These are phyloP conservation scores for Oscheius sp. DNA, from an alignment of 2,888 invertebrate species.

Conservation along the genomic window DNA sequence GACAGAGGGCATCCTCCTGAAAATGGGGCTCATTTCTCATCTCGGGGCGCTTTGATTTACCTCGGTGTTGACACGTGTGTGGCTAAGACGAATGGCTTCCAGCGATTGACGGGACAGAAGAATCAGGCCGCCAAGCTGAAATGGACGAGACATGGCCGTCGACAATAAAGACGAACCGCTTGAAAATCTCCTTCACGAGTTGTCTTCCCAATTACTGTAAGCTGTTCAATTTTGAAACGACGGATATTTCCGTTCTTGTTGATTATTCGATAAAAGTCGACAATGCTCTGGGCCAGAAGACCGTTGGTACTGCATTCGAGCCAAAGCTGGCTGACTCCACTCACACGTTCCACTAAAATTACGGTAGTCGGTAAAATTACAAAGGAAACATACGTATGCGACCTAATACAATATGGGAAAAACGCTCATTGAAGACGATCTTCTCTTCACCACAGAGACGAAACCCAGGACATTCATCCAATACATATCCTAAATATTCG, in stretches of 20 bases:
- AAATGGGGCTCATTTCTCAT: slow-evolving; percentile 28
- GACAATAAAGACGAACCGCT: neutral
- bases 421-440: slow-evolving; percentile 18
- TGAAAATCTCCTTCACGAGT: slow-evolving; percentile 25
- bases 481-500: slow-evolving; percentile 22
- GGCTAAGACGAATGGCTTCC: slow-evolving; percentile 33
- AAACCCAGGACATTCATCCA: slow-evolving; percentile 35
- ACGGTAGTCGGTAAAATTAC: neutral
- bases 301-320: slow-evolving; percentile 35
- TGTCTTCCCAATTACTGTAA: slow-evolving; percentile 12
- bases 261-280: slow-evolving; percentile 27
- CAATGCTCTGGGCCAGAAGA: slow-evolving; percentile 22
- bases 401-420: slow-evolving; percentile 25
- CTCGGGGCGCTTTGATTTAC: slow-evolving; percentile 12
- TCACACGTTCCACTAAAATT: slow-evolving; percentile 38
- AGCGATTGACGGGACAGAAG: slow-evolving; percentile 25
- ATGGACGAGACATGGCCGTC: neutral
- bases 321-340: slow-evolving; percentile 40
- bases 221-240: slow-evolving; percentile 23
- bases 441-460: slow-evolving; percentile 25
- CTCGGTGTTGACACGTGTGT: slow-evolving; percentile 29
- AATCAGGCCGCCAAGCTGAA: slow-evolving; percentile 29
- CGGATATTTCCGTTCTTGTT: slow-evolving; percentile 17
- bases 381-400: slow-evolving; percentile 21
- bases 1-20: slow-evolving; percentile 37